phyloP scores from a whole-genome alignment of 2,113 vertebrate genomes.

The Solea solea region DNA sequence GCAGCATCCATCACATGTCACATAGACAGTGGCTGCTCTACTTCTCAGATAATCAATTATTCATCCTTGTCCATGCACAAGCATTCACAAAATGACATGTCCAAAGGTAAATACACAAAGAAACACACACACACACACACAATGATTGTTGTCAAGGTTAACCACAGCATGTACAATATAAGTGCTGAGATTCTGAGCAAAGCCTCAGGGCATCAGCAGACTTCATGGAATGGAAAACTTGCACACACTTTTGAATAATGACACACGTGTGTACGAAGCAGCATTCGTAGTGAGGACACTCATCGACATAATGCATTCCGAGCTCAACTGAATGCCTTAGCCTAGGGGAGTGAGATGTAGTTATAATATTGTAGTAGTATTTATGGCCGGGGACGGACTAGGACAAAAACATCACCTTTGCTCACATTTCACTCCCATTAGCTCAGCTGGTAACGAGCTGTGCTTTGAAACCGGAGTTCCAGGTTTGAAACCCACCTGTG shows the following conservation, averaged over 20 bases:
- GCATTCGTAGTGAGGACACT: too few species aligned
- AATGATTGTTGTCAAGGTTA: slow-evolving; percentile 49
- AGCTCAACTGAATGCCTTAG: too few species aligned
- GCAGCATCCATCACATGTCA: slow-evolving; percentile 57
- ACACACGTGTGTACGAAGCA: slow-evolving; percentile 11
- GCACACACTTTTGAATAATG: slow-evolving; percentile 48
- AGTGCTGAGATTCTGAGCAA: slow-evolving; percentile 55
- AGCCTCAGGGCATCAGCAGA: slow-evolving; percentile 43
- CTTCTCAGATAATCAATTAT: slow-evolving; percentile 65
- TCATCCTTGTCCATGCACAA: slow-evolving; percentile 51
- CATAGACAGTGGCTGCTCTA: slow-evolving; percentile 50
- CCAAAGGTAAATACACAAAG: slow-evolving; percentile 29
- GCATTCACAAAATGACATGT: slow-evolving; percentile 21
- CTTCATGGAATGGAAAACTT: slow-evolving; percentile 51
- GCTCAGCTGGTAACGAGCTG: too few species aligned
- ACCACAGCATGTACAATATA: slow-evolving; percentile 45
- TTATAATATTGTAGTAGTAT: too few species aligned
- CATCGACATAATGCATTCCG: not conserved
- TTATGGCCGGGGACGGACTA: too few species aligned
- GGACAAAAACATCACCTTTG: too few species aligned
- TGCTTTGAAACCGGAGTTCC: too few species aligned
- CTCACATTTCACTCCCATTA: too few species aligned
- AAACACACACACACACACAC: slow-evolving; percentile 12
- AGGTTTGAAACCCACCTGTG: too few species aligned
- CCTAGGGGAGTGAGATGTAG: too few species aligned